Evolutionary conservation across 1,140 invertebrate species (phyloP), one percentile per base, ranked within the genome.

Genomic region (Drosophila kikkawai): DNA sequence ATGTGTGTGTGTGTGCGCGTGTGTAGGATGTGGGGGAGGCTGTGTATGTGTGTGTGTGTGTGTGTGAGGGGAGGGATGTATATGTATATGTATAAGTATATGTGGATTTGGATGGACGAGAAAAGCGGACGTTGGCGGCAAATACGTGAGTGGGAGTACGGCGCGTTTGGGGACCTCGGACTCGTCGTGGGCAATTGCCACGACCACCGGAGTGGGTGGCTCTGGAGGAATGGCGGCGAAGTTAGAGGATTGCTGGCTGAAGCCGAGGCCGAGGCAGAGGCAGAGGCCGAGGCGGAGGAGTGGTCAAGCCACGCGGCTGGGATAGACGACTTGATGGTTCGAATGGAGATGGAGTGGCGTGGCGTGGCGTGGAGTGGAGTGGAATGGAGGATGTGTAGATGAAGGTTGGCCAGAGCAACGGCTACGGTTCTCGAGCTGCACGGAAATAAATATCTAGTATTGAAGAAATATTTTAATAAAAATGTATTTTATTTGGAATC

Each of bases 71-170:
- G 44, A 45, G 51, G 60, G 39, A 37, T 71, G 26, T 34, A 34
- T 34, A 11, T 34, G 48, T 50, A 50, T 53, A 39, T 64, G 26
- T 37, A 32, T 70, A 48, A 69, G 67, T 50, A 39, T 34, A 42
- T 82, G 77, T 84, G 60, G 77, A 69, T 67, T 51, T 74, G 44
- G 63, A 65, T 75, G 78, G 88, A 80, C 67, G 56, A 80, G 66
- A 90, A 56, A 82, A 90, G 71, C 86, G 82, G 58, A 85, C 85
- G 82, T 69, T 82, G 81, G 82, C 82, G 78, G 68, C 86, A 86
- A 91, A 86, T 90, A 88, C 85, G 86, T 88, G 85, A 88, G 85
- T 88, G 85, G 85, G 85, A 88, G 85, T 85, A 71, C 63, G 78
- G 86, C 79, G 85, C 85, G 86, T 79, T 88, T 88, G 85, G 85